Conservation (phyloP, 1,140 invertebrate genomes). For the Rhagoletis pomonella region DNA sequence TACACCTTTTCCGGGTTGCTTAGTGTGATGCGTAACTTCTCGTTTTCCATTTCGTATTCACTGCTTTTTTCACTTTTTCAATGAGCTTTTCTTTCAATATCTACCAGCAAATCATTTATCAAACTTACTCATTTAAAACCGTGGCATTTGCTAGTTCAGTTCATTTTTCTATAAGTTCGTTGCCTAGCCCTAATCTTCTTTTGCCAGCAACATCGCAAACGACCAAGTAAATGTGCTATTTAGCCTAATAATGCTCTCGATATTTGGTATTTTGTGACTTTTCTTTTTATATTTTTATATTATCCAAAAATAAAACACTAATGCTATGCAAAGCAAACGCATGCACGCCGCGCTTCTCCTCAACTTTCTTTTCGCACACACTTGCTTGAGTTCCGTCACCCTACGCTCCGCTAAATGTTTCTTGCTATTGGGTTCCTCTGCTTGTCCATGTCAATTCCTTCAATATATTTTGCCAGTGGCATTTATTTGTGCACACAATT, state of each 20-base stretch:
- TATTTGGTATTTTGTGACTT: constrained; percentile 5
- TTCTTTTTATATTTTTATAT: constrained; percentile 22
- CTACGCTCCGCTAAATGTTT: too few species aligned
- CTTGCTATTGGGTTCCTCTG: too few species aligned
- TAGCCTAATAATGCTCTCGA: not conserved
- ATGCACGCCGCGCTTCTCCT: not conserved
- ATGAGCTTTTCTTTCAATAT: not conserved
- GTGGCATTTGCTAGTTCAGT: not conserved
- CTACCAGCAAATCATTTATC: not conserved
- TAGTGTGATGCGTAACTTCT: constrained; percentile 69
- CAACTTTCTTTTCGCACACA: not conserved
- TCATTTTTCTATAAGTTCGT: not conserved
- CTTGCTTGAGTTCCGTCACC: not conserved
- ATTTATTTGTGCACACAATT: not conserved
- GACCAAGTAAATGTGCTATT: not conserved
- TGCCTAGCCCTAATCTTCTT: not conserved
- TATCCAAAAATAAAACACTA: constrained; percentile 47
- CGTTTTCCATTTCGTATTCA: constrained; percentile 66
- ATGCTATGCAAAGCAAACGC: not conserved
- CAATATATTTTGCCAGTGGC: too few species aligned
- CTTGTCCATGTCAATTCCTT: too few species aligned
- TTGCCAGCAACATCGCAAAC: not conserved
- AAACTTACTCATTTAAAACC: not conserved
- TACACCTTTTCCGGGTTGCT: constrained; percentile 69
- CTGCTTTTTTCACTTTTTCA: not conserved